Base-by-base conservation (phyloP, 2,888 invertebrate genomes). In the Trissolcus japonicus region DNA sequence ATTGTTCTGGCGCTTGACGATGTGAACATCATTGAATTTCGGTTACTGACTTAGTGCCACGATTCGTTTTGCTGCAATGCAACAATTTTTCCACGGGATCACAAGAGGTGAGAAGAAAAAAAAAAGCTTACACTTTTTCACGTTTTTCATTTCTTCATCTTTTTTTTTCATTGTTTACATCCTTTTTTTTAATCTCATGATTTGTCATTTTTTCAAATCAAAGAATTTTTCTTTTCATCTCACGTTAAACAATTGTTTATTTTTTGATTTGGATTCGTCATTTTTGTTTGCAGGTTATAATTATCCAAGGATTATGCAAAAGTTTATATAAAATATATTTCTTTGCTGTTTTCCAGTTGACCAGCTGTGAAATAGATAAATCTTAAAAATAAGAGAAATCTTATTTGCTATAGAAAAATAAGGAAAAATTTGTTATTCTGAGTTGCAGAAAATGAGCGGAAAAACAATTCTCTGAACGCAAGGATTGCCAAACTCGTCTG, bases 1-100 rank as follows among this genome's bases (percentile, higher is more conserved):
- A 25, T 62, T 17, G 46, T 51, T 19, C 57, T 57, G 66, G 55
- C 16, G 55, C 41, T 35, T 48, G 56, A 51, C 16, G 14, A 46
- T 46, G 46, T 46, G n/a, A 46, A 6, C 7, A 46, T 6, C 46
- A 11, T 14, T 4, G 2, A 46, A 11, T 46, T 46, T 16, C 46
- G 6, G n/a, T 16, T 16, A 11, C 6, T 46, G 6, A 14, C 1
- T 16, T 46, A 35, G 9, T 35, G 35, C 11, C 9, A 9, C 35
- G 1, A 9, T 9, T 35, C 9, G 35, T 11, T 35, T 35, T 9
- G 35, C 35, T 35, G 35, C 35, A 9, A 35, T 35, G 35, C 35
- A 35, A 46, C 46, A 16, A 46, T 16, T 46, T n/a, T 16, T 46
- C 16, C 46, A 46, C 14, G 14, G 46, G 46, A 16, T 0, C 46